Percentiles rank a stretch among this genome's conserved stretches.
Conservation (phyloP, 2,888 invertebrate species). For the Acleris sparsana region DNA sequence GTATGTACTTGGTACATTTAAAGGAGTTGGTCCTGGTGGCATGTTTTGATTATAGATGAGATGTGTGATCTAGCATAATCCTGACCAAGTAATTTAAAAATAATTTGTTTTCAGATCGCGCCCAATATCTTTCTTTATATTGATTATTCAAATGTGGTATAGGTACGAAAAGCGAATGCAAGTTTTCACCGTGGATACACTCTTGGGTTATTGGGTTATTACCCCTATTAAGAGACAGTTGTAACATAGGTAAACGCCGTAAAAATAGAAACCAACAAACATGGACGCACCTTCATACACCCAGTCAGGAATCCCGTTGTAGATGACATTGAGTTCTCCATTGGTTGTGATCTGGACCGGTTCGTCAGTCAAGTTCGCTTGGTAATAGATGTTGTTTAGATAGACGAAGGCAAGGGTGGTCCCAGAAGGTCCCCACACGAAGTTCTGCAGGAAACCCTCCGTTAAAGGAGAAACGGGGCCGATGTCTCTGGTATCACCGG, state of each 20-base stretch:
- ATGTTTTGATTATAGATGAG: too few species aligned
- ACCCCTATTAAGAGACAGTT: too few species aligned
- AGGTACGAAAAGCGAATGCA: too few species aligned
- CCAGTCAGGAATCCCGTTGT: conserved; percentile 97
- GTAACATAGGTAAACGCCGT: not conserved
- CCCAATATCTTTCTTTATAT: too few species aligned
- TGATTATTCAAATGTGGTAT: too few species aligned
- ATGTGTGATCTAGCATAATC: too few species aligned
- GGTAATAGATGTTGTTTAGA: conserved; percentile 90
- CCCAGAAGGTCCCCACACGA: conserved; percentile 90
- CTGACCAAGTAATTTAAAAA: too few species aligned
- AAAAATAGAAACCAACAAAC: not conserved
- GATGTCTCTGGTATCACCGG: conserved; percentile 65
- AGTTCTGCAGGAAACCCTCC: conserved; percentile 85
- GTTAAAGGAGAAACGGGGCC: conserved; percentile 53
- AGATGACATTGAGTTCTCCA: conserved; percentile 85
- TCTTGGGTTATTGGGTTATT: too few species aligned
- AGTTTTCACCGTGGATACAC: too few species aligned
- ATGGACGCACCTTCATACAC: conserved; percentile 92
- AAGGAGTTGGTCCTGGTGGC: too few species aligned
- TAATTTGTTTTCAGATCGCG: too few species aligned
- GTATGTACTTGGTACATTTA: too few species aligned
- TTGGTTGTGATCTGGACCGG: conserved; percentile 85
- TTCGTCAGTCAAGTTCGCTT: conserved; percentile 72
- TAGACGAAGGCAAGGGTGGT: conserved; percentile 88